phyloP scores from a whole-genome alignment of 1,140 invertebrate species.

The Drosophila pseudoobscura region DNA sequence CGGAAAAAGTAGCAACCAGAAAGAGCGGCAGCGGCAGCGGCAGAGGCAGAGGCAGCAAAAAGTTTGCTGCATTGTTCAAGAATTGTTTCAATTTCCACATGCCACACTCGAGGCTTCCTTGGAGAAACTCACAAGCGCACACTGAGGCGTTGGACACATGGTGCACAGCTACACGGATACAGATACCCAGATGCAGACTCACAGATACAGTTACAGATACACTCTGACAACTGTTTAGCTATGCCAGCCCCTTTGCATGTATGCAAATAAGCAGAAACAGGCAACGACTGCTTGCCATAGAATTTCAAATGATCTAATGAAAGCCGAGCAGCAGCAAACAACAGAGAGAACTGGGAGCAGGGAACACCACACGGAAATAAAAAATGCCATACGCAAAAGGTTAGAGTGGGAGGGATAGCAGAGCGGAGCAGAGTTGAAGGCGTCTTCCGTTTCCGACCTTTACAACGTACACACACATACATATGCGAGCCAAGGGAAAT shows the following conservation, averaged over 20 bases:
- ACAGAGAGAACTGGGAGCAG: background rate
- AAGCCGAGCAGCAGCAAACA: conserved; percentile 36
- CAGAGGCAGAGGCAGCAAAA: conserved; percentile 10
- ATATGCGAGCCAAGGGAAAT: background rate
- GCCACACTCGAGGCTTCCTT: conserved; percentile 34
- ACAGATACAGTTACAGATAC: too few relatives aligned
- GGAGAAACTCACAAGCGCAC: conserved; percentile 6
- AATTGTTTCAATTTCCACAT: conserved; percentile 62
- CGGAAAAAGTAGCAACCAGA: conserved; percentile 14
- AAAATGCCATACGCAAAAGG: conserved; percentile 35
- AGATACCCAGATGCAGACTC: background rate
- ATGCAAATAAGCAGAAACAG: conserved; percentile 66
- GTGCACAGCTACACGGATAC: background rate
- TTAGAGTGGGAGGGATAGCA: background rate
- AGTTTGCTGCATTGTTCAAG: conserved; percentile 56
- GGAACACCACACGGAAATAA: conserved; percentile 7
- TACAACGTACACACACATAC: background rate
- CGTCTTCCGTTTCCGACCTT: conserved; percentile 2
- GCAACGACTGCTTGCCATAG: conserved; percentile 65
- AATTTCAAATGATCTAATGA: conserved; percentile 77
- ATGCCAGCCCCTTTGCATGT: conserved; percentile 40
- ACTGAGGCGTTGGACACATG: background rate
- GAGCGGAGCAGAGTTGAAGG: background rate
- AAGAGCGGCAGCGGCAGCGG: background rate
- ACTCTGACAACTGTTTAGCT: conserved; percentile 40